Base-by-base conservation (phyloP, 2,113 vertebrate genomes). In the Pelecanoides urinatrix region DNA sequence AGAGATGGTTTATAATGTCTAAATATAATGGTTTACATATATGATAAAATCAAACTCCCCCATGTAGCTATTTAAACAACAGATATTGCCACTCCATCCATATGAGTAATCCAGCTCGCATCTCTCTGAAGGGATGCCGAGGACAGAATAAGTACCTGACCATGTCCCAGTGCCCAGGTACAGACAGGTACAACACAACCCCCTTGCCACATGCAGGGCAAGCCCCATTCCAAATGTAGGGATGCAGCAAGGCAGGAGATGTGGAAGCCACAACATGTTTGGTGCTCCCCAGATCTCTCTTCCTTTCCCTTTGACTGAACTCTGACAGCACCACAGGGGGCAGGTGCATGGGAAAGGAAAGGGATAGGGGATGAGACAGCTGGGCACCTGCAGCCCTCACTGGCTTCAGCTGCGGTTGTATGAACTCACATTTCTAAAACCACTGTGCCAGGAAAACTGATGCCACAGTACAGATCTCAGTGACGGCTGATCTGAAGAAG, bases 361-460 rank as follows among this genome's bases (percentile, higher is more conserved):
- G 32, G 38, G 29, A 70, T 16, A 82, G 71, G 52, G 55, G 32
- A 11, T 66, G 67, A 71, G 40, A 32, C 15, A 79, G 78, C n/a
- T 75, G 56, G 88, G 75, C 62, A 79, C 78, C 82, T 90, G 82
- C 71, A 90, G 71, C 62, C 61, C 27, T 27, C 82, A 25, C 36
- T 65, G 88, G 53, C 67, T 86, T 93, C 58, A 83, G 58, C 85
- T 85, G 47, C 6, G 13, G 10, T 17, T 68, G 23, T 8, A 13
- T 5, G 15, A 86, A 62, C 58, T 95, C 82, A 49, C 49, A 9
- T 93, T 86, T 88, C 88, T 65, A 65, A 76, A 92, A 68, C 34
- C 34, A 11, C 18, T 5, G 7, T 72, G 74, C 77, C 73, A 88
- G 74, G 92, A 86, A 92, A 90, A 65, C 34, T 16, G 74, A 83